Conservation (phyloP, 2,888 invertebrate genomes). For the Rhogogaster chlorosoma region DNA sequence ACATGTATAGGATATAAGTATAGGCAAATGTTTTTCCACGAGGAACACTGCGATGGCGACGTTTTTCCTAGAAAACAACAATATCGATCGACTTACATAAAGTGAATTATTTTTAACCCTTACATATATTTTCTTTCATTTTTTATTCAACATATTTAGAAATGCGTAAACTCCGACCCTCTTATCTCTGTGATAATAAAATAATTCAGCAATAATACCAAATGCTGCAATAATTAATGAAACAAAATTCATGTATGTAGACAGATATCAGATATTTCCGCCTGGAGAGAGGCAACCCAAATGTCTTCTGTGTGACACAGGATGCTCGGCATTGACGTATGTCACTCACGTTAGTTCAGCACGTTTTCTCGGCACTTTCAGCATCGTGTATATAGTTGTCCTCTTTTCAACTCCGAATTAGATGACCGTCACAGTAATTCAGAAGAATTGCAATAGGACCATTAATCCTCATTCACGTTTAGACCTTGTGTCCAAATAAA, state of each 20-base stretch:
- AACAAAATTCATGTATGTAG: neutral
- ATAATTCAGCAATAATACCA: neutral
- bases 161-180: neutral
- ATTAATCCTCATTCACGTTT: no score
- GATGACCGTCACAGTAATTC: no score
- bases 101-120: neutral
- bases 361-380: no score
- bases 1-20: neutral
- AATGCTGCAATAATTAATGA: neutral
- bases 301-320: constrained; percentile 79
- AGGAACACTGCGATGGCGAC: neutral
- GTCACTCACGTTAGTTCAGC: no score
- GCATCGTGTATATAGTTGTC: no score
- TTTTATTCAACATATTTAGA: neutral
- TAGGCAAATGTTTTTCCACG: neutral
- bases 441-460: no score
- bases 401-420: no score
- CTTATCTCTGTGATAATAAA: neutral
- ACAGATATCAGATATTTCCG: neutral
- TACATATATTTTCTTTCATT: neutral
- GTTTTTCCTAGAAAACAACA: neutral
- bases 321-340: constrained; percentile 76
- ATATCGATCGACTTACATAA: neutral
- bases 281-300: constrained; percentile 24
- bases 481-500: no score